Conservation (phyloP, 1,140 invertebrate species). For the Euwallacea similis region DNA sequence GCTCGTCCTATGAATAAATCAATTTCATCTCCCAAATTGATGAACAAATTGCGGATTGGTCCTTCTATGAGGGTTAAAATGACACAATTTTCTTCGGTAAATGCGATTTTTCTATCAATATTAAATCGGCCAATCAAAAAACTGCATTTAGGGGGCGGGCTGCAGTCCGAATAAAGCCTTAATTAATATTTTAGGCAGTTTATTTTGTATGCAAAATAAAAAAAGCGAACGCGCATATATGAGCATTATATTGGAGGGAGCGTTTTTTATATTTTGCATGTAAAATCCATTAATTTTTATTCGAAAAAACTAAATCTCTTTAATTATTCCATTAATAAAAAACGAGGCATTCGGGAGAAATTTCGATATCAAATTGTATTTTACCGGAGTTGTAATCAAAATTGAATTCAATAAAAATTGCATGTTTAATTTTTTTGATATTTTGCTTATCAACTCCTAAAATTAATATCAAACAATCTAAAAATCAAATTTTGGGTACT, state of each 20-base stretch:
- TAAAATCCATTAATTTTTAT: slow-evolving; percentile 40
- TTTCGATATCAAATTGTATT: slow-evolving; percentile 38
- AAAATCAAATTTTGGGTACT: too few species aligned
- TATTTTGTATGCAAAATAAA: slow-evolving; percentile 37
- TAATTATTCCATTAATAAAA: slow-evolving; percentile 41
- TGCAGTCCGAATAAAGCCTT: slow-evolving; percentile 26
- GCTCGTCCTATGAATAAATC: slow-evolving; percentile 3
- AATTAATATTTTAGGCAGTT: slow-evolving; percentile 41
- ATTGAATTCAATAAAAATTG: too few species aligned
- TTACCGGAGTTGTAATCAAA: background rate
- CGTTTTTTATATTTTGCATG: slow-evolving; percentile 39
- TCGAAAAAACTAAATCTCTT: slow-evolving; percentile 40
- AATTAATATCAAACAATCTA: too few species aligned
- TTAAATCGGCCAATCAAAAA: slow-evolving; percentile 29
- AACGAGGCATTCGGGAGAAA: slow-evolving; percentile 38
- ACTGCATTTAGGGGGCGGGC: slow-evolving; percentile 23
- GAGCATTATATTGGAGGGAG: slow-evolving; percentile 30
- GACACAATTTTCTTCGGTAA: slow-evolving; percentile 34
- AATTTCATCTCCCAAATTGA: background rate
- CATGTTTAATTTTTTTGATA: too few species aligned
- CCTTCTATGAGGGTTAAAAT: background rate
- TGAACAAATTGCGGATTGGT: background rate
- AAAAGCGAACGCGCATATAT: slow-evolving; percentile 19
- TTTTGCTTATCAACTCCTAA: too few species aligned
- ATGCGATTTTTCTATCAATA: slow-evolving; percentile 37